These are phyloP conservation scores for Hyles euphorbiae DNA, from an alignment of 1,140 invertebrate species.

Conservation along the genomic window DNA sequence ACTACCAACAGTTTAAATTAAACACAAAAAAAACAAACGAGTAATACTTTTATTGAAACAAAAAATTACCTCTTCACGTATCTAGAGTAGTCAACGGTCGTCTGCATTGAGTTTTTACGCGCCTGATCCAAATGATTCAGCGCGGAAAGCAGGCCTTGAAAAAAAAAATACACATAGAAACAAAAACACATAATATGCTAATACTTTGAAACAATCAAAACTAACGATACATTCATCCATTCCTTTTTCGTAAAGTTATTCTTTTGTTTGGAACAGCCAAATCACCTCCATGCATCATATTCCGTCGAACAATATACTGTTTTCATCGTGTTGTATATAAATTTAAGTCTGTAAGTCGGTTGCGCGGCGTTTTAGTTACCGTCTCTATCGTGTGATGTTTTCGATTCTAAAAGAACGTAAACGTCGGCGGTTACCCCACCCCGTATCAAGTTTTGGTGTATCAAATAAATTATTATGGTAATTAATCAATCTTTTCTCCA, in stretches of 20 bases:
- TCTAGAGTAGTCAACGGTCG: slow-evolving; percentile 84
- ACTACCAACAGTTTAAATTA: slow-evolving; percentile 1
- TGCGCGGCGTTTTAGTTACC: slow-evolving; percentile 44
- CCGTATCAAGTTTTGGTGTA: slow-evolving; percentile 72
- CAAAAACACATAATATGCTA: slow-evolving; percentile 56
- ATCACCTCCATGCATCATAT: slow-evolving; percentile 71
- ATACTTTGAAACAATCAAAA: slow-evolving; percentile 55
- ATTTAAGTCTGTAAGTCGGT: slow-evolving; percentile 48
- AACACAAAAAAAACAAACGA: slow-evolving; percentile 5
- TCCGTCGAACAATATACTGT: slow-evolving; percentile 64
- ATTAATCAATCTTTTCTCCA: slow-evolving; percentile 75
- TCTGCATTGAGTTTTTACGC: slow-evolving; percentile 65
- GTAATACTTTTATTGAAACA: background rate
- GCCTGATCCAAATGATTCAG: slow-evolving; percentile 72
- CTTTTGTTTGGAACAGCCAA: slow-evolving; percentile 71
- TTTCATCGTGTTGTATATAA: slow-evolving; percentile 65
- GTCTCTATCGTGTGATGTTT: slow-evolving; percentile 45
- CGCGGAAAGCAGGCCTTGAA: slow-evolving; percentile 75
- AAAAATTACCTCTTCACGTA: slow-evolving; percentile 83
- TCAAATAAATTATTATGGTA: slow-evolving; percentile 76
- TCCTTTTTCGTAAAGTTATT: slow-evolving; percentile 66
- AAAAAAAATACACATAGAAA: slow-evolving; percentile 24
- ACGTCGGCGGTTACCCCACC: slow-evolving; percentile 57
- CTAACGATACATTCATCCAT: slow-evolving; percentile 59
- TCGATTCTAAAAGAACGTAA: slow-evolving; percentile 64